phyloP scores from a whole-genome alignment of 2,113 vertebrate genomes.

The Coptodon bakossiorum region DNA sequence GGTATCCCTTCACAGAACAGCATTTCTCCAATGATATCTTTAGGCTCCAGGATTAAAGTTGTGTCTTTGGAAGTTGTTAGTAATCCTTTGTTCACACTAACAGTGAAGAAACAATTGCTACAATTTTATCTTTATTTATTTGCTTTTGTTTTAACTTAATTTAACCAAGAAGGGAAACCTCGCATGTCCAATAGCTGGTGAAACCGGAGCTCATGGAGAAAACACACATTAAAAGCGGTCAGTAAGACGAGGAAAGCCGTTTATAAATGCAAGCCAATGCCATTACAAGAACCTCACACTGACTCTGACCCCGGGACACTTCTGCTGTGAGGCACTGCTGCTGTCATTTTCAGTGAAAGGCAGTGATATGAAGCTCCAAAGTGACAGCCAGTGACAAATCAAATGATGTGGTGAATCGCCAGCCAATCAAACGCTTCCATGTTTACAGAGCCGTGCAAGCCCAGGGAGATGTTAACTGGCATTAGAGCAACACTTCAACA shows the following conservation, averaged over 20 bases:
- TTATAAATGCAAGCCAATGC: not conserved
- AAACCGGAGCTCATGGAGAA: not conserved
- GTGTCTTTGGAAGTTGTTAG: not conserved
- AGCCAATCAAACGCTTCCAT: not conserved
- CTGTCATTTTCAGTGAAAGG: not conserved
- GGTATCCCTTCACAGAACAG: not conserved
- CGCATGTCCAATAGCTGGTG: not conserved
- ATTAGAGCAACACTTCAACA: not conserved
- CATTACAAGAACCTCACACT: not conserved
- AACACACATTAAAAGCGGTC: not conserved
- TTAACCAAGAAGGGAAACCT: not conserved
- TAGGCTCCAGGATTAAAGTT: not conserved
- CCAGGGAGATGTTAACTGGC: not conserved
- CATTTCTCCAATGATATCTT: not conserved
- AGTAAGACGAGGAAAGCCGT: fast-evolving
- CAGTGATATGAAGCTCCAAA: not conserved
- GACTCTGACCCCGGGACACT: not conserved
- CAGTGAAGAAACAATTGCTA: not conserved
- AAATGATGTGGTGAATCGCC: not conserved
- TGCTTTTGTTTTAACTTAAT: not conserved
- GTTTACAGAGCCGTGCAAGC: not conserved
- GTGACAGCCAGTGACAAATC: not conserved
- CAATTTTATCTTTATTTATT: not conserved
- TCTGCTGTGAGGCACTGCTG: not conserved
- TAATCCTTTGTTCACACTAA: not conserved